A percentile compares a stretch with the other conserved stretches of the same genome.
phyloP scores from a whole-genome alignment of 2,113 vertebrate species.

The Cottus gobio region DNA sequence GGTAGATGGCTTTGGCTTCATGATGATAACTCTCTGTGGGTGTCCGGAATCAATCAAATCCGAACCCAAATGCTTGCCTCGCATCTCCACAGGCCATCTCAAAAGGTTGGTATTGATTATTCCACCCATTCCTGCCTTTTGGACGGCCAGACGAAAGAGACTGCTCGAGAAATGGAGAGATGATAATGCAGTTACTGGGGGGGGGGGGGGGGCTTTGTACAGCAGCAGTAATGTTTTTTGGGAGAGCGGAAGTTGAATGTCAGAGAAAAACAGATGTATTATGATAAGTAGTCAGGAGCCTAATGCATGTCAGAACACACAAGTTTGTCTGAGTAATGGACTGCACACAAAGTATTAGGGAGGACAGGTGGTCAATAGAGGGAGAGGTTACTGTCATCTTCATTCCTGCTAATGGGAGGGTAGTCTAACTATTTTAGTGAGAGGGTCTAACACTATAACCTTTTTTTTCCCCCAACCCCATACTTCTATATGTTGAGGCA shows the following conservation, averaged over 20 bases:
- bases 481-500: background rate
- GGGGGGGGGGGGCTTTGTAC: slow-evolving; percentile 63
- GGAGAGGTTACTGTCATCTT: background rate
- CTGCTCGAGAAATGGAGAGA: slow-evolving; percentile 73
- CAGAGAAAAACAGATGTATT: slow-evolving; percentile 42
- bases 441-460: background rate
- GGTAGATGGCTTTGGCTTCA: slow-evolving; percentile 59
- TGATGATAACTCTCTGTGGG: slow-evolving; percentile 71
- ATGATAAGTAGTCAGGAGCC: slow-evolving; percentile 29
- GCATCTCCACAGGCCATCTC: slow-evolving; percentile 70
- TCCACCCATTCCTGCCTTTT: slow-evolving; percentile 64
- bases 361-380: background rate
- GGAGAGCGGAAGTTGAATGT: slow-evolving; percentile 56
- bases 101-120: slow-evolving; percentile 80
- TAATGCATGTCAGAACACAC: slow-evolving; percentile 18
- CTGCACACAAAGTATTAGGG: background rate
- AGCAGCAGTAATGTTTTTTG: slow-evolving; percentile 56
- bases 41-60: slow-evolving; percentile 74
- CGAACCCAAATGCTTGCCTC: slow-evolving; percentile 70
- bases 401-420: slow-evolving; percentile 1
- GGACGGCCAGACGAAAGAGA: slow-evolving; percentile 53
- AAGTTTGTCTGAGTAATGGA: slow-evolving; percentile 10
- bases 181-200: slow-evolving; percentile 75
- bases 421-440: slow-evolving; percentile 3
- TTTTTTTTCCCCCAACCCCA: background rate